Conservation (phyloP, 37 sponge, comb jelly and placozoan genomes). For the Amphimedon queenslandica region DNA sequence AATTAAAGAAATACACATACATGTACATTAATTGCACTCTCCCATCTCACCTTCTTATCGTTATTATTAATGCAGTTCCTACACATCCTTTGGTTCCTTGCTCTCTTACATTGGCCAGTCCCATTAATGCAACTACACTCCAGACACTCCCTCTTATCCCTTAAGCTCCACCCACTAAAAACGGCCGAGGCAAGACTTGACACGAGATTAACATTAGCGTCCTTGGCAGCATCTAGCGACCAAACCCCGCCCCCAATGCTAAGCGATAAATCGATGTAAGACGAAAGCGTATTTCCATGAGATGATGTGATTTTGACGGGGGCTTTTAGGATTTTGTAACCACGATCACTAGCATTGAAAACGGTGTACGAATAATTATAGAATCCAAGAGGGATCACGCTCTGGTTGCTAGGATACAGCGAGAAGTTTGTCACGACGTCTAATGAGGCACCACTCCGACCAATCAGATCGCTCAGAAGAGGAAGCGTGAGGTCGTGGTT, state of each 20-base stretch:
- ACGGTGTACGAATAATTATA: not conserved
- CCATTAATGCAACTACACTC: conserved; percentile 17
- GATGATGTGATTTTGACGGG: not conserved
- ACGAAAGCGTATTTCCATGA: conserved; percentile 12
- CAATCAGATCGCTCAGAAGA: conserved; percentile 1
- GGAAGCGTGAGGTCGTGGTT: conserved; percentile 9
- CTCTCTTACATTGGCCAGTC: conserved; percentile 18
- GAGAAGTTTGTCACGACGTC: conserved; percentile 15
- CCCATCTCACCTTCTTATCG: not conserved
- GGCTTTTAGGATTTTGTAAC: not conserved
- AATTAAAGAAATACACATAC: too few relatives aligned
- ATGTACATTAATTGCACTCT: too few relatives aligned
- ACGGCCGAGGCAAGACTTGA: conserved; percentile 15
- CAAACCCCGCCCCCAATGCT: conserved; percentile 15
- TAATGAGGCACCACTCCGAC: not conserved
- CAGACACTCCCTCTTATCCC: not conserved
- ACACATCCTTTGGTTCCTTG: conserved; percentile 21
- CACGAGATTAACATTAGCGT: not conserved
- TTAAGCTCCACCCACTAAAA: not conserved
- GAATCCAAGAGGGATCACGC: conserved; percentile 21
- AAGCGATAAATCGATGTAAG: conserved; percentile 45
- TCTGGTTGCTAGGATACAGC: not conserved
- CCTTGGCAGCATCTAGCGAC: not conserved
- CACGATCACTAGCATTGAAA: not conserved
- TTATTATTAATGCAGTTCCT: not conserved